Conservation (phyloP, 2,888 invertebrate species). For the Callinectes sapidus region DNA sequence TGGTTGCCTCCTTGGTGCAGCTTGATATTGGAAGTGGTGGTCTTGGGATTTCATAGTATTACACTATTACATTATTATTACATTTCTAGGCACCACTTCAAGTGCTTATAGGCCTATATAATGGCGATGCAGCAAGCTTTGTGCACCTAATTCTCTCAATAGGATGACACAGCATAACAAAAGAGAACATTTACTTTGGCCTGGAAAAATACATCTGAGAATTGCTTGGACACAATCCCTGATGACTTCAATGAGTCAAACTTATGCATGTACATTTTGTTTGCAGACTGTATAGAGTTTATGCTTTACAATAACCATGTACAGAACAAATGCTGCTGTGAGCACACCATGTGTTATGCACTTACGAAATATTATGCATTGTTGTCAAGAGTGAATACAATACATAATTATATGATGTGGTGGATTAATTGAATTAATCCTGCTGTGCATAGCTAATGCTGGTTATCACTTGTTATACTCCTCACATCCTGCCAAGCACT, state of each 20-base stretch:
- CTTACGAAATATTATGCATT: neutral
- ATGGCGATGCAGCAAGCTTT: slow-evolving; percentile 8
- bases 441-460: neutral
- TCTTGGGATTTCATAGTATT: neutral
- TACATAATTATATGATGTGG: neutral
- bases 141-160: neutral
- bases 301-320: slow-evolving; percentile 10
- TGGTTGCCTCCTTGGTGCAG: neutral
- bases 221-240: neutral
- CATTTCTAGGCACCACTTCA: neutral
- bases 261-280: neutral
- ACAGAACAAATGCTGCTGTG: neutral
- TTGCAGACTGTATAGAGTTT: neutral
- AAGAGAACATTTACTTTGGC: neutral
- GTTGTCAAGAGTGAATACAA: neutral
- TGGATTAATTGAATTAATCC: neutral
- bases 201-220: neutral
- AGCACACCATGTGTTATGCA: neutral
- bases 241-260: neutral
- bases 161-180: neutral
- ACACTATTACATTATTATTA: neutral
- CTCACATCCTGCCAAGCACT: neutral
- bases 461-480: neutral
- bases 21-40: neutral
- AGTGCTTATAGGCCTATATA: neutral